phyloP scores from a whole-genome alignment of 2,888 invertebrate species.

The Serripes groenlandicus region DNA sequence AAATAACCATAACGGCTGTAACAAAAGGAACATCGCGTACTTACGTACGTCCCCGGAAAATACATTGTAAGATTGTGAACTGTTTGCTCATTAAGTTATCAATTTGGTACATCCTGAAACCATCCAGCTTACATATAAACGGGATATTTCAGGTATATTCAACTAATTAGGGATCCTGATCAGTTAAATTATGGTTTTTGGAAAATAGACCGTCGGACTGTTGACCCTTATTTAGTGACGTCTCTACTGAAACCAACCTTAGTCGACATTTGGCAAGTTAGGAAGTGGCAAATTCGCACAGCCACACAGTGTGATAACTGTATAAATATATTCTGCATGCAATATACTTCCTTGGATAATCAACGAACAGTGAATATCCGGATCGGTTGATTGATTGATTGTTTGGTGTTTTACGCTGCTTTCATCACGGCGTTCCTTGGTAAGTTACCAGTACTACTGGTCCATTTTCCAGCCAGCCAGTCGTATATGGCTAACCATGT shows the following conservation, averaged over 20 bases:
- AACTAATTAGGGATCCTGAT: no score
- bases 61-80: slow-evolving; percentile 33
- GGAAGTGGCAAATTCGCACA: no score
- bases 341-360: no score
- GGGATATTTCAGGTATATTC: slow-evolving; percentile 46
- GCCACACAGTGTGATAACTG: no score
- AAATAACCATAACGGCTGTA: slow-evolving; percentile 39
- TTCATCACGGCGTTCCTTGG: no score
- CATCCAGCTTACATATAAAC: slow-evolving; percentile 39
- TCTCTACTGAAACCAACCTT: neutral
- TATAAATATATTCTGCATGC: no score
- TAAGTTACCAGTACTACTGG: no score
- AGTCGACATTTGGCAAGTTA: neutral
- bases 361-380: no score
- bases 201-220: neutral
- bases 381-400: no score
- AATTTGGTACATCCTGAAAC: slow-evolving; percentile 39
- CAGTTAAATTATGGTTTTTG: neutral
- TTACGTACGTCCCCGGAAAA: slow-evolving; percentile 41
- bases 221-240: neutral
- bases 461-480: no score
- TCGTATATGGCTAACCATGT: no score
- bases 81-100: slow-evolving; percentile 40
- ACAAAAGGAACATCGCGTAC: slow-evolving; percentile 13
- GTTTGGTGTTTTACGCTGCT: no score